Conservation (phyloP, 92 coral and sea anemone genomes). For the Bergia puertoricense region DNA sequence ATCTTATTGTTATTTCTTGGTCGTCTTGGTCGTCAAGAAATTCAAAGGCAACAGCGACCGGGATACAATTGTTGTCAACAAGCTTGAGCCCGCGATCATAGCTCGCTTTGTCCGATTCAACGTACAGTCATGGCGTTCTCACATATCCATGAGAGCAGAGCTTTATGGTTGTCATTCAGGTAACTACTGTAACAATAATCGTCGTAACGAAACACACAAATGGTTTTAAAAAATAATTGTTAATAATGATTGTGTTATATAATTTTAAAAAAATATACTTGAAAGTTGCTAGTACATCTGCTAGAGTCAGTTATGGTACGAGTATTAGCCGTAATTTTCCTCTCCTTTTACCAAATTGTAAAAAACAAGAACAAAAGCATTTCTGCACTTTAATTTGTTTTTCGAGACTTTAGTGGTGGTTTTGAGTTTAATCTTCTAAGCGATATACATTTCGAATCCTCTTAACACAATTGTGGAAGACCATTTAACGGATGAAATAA, state of each 20-base stretch:
- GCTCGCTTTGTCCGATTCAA: constrained; percentile 34
- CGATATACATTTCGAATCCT: too few species aligned
- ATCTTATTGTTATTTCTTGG: background rate
- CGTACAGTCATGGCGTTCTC: constrained; percentile 19
- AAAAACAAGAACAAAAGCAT: too few species aligned
- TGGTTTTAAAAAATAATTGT: background rate
- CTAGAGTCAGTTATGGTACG: too few species aligned
- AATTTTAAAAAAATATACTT: too few species aligned
- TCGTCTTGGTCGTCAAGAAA: background rate
- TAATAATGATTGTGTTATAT: background rate
- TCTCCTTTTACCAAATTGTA: too few species aligned
- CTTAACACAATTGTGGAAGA: too few species aligned
- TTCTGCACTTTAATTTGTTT: too few species aligned
- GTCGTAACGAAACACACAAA: background rate
- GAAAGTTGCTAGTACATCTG: too few species aligned
- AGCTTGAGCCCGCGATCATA: constrained; percentile 28
- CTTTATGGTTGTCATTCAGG: constrained; percentile 42
- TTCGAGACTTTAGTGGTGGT: too few species aligned
- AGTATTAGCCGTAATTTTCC: too few species aligned
- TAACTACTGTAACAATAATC: background rate
- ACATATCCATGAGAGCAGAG: constrained; percentile 42
- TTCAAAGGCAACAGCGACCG: constrained; percentile 26
- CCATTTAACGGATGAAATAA: too few species aligned
- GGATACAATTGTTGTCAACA: background rate
- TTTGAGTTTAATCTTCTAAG: too few species aligned